These are phyloP conservation scores for Dromiciops gliroides DNA, from an alignment of 2,113 vertebrate genomes.

Conservation along the genomic window DNA sequence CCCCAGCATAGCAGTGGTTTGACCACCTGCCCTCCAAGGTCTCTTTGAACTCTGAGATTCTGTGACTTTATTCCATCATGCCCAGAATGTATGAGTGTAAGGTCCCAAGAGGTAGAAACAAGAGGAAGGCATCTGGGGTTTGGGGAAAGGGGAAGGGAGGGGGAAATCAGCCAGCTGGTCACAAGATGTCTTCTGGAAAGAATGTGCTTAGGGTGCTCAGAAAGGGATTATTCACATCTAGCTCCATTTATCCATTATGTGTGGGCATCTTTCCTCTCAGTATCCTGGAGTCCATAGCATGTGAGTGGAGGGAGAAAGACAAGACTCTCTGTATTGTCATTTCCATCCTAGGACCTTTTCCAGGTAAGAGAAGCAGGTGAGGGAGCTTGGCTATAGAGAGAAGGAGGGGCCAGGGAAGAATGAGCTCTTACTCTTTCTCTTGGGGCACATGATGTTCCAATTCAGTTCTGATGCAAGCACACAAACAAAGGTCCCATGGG, in stretches of 20 bases:
- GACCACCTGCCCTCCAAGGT: neutral
- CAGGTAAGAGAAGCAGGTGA: neutral
- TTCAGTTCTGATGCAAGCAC: neutral
- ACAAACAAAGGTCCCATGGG: neutral
- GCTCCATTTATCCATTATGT: neutral
- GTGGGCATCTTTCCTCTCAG: neutral
- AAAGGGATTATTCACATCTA: neutral
- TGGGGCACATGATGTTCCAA: neutral
- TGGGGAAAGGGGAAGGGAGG: neutral
- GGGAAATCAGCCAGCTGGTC: neutral
- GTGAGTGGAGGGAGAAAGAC: neutral
- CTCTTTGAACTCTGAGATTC: neutral
- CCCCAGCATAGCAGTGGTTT: neutral
- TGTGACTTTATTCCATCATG: neutral
- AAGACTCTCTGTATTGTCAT: neutral
- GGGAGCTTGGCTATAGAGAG: neutral
- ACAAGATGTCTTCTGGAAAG: neutral
- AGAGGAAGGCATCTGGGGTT: neutral
- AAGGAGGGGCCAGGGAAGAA: neutral
- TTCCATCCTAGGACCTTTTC: neutral
- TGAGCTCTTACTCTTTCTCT: neutral
- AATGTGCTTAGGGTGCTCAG: neutral
- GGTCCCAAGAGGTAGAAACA: neutral
- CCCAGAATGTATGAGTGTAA: neutral
- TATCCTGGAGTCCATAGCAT: neutral